These are phyloP conservation scores for Anadara kagoshimensis DNA, from an alignment of 1,140 invertebrate genomes.

Conservation along the genomic window DNA sequence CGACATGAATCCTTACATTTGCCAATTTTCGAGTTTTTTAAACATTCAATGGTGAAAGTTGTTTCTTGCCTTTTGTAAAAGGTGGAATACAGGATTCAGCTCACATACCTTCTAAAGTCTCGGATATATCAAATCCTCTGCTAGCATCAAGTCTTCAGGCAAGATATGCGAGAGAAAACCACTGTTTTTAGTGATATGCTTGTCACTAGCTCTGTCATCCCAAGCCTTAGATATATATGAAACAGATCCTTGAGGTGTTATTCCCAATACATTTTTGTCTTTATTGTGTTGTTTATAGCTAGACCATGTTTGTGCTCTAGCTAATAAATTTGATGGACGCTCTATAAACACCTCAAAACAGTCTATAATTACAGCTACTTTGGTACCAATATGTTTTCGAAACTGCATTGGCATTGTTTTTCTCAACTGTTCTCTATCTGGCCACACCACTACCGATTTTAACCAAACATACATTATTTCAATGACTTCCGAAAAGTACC, in stretches of 20 bases:
- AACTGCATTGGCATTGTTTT: conserved; percentile 45
- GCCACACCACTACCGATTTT: conserved; percentile 39
- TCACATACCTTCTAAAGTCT: too few relatives aligned
- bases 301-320: conserved; percentile 26
- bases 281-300: conserved; percentile 41
- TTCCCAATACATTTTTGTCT: conserved; percentile 24
- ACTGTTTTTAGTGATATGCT: conserved; percentile 18
- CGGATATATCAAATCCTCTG: too few relatives aligned
- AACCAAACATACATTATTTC: conserved; percentile 36
- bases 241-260: conserved; percentile 21
- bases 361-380: conserved; percentile 32
- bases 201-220: conserved; percentile 27
- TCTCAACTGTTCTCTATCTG: conserved; percentile 16
- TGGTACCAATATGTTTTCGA: conserved; percentile 24
- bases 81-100: too few relatives aligned
- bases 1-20: conserved; percentile 22
- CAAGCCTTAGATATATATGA: conserved; percentile 25
- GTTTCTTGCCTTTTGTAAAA: conserved; percentile 3
- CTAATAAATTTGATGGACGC: conserved; percentile 32
- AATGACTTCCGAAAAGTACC: conserved; percentile 23
- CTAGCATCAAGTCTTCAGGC: conserved; percentile 21
- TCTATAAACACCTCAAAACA: conserved; percentile 55
- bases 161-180: conserved; percentile 26
- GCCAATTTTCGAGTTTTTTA: conserved; percentile 17
- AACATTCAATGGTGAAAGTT: conserved; percentile 4